These are phyloP conservation scores for Holacanthella duospinosa DNA, from an alignment of 2,888 invertebrate genomes.

Conservation along the genomic window DNA sequence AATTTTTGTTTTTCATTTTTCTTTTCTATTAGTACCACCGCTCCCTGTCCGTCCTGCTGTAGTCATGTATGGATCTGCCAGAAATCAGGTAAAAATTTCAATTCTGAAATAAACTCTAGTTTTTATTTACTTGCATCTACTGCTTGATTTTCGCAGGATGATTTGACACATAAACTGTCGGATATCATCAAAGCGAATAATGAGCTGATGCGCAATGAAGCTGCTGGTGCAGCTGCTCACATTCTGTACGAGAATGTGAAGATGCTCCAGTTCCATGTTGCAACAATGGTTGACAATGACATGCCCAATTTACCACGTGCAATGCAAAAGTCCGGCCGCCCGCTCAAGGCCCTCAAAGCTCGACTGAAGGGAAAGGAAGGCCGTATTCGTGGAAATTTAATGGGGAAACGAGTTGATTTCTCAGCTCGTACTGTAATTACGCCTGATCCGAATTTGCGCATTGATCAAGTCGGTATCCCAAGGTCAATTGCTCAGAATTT, in stretches of 20 bases:
- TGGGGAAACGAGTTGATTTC: constrained; percentile 99
- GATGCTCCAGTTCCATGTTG: constrained; percentile 96
- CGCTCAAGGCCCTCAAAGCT: constrained; percentile 93
- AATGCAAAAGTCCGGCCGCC: constrained; percentile 98
- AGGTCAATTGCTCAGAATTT: constrained; percentile 96
- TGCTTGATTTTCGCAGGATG: constrained; percentile 70
- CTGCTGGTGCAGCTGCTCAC: constrained; percentile 93
- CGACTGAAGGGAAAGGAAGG: constrained; percentile 97
- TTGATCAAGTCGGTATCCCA: constrained; percentile 96
- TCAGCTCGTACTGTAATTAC: constrained; percentile 98
- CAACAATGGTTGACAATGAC: constrained; percentile 95
- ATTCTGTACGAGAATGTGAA: constrained; percentile 93
- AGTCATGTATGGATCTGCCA: constrained; percentile 97
- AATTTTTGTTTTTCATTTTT: too few relatives aligned
- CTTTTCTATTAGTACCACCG: constrained; percentile 65
- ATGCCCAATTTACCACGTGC: constrained; percentile 97
- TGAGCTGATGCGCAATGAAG: constrained; percentile 87
- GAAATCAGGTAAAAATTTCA: constrained; percentile 53
- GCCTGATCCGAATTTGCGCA: constrained; percentile 86
- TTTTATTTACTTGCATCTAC: too few relatives aligned
- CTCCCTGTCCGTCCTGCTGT: constrained; percentile 93
- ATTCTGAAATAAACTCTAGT: neutral
- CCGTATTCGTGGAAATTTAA: constrained; percentile 94
- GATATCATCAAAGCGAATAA: constrained; percentile 98
- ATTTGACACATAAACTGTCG: constrained; percentile 95